A percentile compares a stretch with the other conserved stretches of the same genome.
Conservation (phyloP, 2,797 vertebrate genomes). For the Esox masquinongy region DNA sequence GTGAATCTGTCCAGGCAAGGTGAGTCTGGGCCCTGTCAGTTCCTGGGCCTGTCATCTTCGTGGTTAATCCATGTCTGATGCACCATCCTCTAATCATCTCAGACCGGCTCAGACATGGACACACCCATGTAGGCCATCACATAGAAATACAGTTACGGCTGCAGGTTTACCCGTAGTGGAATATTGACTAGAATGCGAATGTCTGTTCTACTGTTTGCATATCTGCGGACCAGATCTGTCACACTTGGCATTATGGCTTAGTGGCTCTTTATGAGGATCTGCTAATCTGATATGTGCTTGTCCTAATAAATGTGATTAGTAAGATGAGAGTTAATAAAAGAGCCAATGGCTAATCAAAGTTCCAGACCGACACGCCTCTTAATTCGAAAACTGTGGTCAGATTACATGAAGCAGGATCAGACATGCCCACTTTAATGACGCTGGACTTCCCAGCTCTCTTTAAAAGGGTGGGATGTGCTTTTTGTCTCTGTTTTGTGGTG, state of each 20-base stretch:
- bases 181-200: neutral
- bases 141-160: neutral
- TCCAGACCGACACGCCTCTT: conserved; percentile 43
- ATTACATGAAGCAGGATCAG: conserved; percentile 46
- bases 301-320: neutral
- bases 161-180: neutral
- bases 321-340: neutral
- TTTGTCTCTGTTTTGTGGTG: neutral
- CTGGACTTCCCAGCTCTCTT: no score
- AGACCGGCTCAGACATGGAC: neutral
- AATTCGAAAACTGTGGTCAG: conserved; percentile 51
- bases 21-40: conserved; percentile 49
- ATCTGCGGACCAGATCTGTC: neutral
- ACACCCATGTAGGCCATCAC: neutral
- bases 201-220: neutral
- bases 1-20: conserved; percentile 81
- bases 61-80: neutral
- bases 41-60: neutral
- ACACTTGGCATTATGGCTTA: neutral
- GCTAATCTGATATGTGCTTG: neutral
- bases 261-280: neutral
- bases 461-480: neutral
- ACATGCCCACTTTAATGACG: neutral
- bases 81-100: neutral
- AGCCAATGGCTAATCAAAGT: conserved; percentile 22